Conservation (phyloP, 2,113 vertebrate genomes). For the Puntigrus tetrazona region DNA sequence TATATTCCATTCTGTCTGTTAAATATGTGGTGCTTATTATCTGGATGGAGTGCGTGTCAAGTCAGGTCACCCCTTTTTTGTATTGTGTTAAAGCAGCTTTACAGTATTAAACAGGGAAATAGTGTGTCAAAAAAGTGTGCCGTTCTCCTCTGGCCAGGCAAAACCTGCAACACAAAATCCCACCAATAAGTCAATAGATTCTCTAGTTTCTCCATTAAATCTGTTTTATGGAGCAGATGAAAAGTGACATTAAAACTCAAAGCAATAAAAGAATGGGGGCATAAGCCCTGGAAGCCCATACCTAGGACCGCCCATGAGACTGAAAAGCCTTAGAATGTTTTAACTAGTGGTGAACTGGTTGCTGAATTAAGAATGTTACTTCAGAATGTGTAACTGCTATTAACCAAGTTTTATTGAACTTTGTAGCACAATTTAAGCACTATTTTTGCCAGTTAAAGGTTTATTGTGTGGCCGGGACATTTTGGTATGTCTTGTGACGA, state of each 20-base stretch:
- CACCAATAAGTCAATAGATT: background rate
- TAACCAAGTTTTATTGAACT: constrained; percentile 23
- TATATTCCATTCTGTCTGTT: background rate
- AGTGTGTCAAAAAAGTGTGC: no score
- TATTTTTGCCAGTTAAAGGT: constrained; percentile 17
- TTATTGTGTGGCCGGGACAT: background rate
- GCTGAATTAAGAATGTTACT: constrained; percentile 12
- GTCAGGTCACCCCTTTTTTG: no score
- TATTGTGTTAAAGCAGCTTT: no score
- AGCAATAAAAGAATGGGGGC: background rate
- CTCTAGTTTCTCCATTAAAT: background rate
- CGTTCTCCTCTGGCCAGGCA: no score
- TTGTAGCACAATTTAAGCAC: constrained; percentile 27
- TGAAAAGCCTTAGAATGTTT: constrained; percentile 5
- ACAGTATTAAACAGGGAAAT: no score
- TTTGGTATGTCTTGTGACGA: background rate
- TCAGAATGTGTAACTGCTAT: constrained; percentile 18
- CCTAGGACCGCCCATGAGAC: constrained; percentile 6
- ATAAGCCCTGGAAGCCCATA: background rate
- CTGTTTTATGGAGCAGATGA: background rate
- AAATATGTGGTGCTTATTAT: background rate
- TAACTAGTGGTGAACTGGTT: constrained; percentile 11
- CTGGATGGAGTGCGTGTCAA: background rate
- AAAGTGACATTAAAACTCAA: background rate
- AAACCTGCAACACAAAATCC: background rate